Evolutionary conservation across 1,140 invertebrate species (phyloP).

Genomic region (Drosophila lowei): DNA sequence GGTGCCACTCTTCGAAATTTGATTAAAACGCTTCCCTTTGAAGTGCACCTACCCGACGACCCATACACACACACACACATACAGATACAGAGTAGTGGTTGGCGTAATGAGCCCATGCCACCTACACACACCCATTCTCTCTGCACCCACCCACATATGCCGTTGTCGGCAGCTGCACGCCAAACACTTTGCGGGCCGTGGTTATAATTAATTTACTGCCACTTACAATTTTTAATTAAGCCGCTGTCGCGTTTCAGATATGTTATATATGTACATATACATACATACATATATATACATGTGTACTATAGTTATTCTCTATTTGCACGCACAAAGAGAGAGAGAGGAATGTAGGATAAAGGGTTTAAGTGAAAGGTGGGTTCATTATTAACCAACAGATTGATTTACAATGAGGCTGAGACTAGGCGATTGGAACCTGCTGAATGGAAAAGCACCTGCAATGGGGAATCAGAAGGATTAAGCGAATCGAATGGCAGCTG

Average conservation of each 20-base stretch:
- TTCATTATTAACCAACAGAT: slow-evolving; percentile 53
- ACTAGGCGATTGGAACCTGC: no score
- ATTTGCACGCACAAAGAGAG: slow-evolving; percentile 6
- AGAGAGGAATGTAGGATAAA: background rate
- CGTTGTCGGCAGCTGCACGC: slow-evolving; percentile 46
- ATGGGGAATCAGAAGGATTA: slow-evolving; percentile 28
- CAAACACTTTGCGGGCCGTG: slow-evolving; percentile 74
- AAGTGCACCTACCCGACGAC: slow-evolving; percentile 48
- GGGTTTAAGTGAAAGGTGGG: no score
- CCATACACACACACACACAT: slow-evolving; percentile 15
- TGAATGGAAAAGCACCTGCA: slow-evolving; percentile 1
- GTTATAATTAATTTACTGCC: slow-evolving; percentile 80
- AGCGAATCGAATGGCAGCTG: slow-evolving; percentile 14
- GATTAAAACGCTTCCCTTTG: slow-evolving; percentile 72
- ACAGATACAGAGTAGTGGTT: slow-evolving; percentile 17
- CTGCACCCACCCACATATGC: slow-evolving; percentile 47
- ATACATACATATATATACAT: background rate
- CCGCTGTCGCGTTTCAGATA: slow-evolving; percentile 47
- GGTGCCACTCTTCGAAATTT: slow-evolving; percentile 58
- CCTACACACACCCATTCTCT: background rate
- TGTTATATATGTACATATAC: slow-evolving; percentile 10
- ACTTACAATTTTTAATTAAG: slow-evolving; percentile 81
- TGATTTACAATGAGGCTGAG: slow-evolving; percentile 38
- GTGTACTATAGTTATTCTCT: background rate
- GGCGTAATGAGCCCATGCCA: slow-evolving; percentile 8